A percentile compares a stretch with the other conserved stretches of the same genome.
Evolutionary conservation across 2,797 vertebrate species (phyloP).

Genomic region (Spheniscus humboldti): DNA sequence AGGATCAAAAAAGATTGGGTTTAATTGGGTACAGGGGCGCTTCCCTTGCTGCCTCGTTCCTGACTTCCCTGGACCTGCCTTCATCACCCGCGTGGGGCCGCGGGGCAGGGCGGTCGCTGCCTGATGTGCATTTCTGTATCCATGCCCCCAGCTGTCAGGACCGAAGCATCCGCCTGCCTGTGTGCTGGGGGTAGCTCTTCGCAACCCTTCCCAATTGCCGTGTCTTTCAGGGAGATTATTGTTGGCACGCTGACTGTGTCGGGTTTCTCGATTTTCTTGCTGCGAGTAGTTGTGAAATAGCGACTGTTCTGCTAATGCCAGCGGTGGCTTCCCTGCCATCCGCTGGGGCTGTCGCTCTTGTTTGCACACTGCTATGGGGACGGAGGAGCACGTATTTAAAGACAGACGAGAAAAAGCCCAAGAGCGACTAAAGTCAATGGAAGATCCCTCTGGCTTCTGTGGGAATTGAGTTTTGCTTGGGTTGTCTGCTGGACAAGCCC

Average conservation of each 20-base stretch:
- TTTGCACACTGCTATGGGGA: background rate
- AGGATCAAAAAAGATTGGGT: background rate
- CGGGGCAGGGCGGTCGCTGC: background rate
- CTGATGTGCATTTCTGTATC: background rate
- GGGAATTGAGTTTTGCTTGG: background rate
- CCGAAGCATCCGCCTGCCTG: background rate
- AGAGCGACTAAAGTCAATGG: background rate
- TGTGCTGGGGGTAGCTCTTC: background rate
- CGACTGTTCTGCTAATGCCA: background rate
- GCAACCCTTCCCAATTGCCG: background rate
- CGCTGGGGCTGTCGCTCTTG: rapidly evolving
- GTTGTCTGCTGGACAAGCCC: background rate
- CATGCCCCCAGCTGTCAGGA: background rate
- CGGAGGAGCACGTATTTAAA: background rate
- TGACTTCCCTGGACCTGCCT: background rate
- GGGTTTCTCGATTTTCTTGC: background rate
- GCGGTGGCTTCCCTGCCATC: background rate
- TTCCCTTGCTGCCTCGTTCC: background rate
- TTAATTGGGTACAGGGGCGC: background rate
- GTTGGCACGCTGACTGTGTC: background rate
- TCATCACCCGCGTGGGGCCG: rapidly evolving
- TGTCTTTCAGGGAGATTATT: background rate
- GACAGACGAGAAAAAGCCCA: background rate
- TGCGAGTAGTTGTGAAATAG: background rate
- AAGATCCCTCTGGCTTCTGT: background rate